Evolutionary conservation across 2,113 vertebrate genomes (phyloP).

Genomic region (Rhineura floridana): DNA sequence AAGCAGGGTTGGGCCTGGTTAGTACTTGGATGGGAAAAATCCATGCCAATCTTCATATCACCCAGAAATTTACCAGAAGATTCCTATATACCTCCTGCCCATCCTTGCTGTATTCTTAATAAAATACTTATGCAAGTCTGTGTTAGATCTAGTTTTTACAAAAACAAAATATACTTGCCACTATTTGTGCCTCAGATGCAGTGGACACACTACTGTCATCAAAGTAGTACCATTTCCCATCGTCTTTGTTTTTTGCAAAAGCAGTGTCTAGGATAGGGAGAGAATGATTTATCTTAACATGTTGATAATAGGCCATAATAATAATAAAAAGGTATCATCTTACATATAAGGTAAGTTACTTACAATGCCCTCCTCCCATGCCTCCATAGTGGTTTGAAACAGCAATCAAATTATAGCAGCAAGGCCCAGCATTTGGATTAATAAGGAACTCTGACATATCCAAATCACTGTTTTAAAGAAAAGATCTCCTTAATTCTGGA

Average conservation of each 20-base stretch:
- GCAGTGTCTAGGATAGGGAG: conserved; percentile 86
- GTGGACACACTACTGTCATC: conserved; percentile 96
- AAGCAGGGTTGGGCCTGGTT: too few species aligned
- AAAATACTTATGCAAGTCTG: neutral
- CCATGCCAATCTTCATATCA: too few species aligned
- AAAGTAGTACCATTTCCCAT: conserved; percentile 97
- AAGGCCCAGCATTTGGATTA: conserved; percentile 95
- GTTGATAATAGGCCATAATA: neutral
- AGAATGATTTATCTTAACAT: conserved; percentile 29
- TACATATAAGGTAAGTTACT: conserved; percentile 69
- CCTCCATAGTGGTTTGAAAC: conserved; percentile 99
- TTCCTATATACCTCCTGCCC: too few species aligned
- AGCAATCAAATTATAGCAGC: conserved; percentile 95
- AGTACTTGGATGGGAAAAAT: too few species aligned
- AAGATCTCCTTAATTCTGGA: conserved; percentile 35
- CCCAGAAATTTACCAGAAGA: too few species aligned
- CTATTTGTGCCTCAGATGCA: conserved; percentile 94
- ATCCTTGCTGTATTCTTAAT: neutral
- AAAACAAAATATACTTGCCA: conserved; percentile 83
- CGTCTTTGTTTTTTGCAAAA: conserved; percentile 96
- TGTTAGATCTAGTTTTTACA: conserved; percentile 2
- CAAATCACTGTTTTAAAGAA: conserved; percentile 86
- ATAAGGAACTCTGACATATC: conserved; percentile 99
- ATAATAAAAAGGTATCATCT: neutral
- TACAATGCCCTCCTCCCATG: conserved; percentile 99